Evolutionary conservation across 2,888 invertebrate species (phyloP).

Genomic region (Aplocera efformata): DNA sequence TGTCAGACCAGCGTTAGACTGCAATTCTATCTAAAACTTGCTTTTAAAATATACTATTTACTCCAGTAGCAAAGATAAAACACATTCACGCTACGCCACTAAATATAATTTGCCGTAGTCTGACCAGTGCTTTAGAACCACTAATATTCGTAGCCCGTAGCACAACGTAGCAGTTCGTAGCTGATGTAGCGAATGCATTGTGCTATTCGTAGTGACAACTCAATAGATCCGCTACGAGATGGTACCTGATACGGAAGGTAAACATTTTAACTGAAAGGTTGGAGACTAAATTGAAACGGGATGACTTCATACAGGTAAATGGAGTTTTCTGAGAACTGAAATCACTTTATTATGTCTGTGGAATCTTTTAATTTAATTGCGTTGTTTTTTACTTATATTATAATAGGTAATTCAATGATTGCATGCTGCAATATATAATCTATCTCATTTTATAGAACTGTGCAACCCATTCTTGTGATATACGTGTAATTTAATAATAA

Average conservation of each 20-base stretch:
- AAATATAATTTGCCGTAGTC: too few relatives aligned
- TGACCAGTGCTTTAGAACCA: background rate
- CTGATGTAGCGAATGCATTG: constrained; percentile 30
- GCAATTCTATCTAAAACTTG: too few relatives aligned
- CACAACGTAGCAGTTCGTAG: constrained; percentile 16
- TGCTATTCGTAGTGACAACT: constrained; percentile 22
- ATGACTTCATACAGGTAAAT: background rate
- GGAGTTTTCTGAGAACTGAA: background rate
- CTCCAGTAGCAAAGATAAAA: too few relatives aligned
- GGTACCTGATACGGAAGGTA: constrained; percentile 14
- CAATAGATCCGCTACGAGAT: constrained; percentile 18
- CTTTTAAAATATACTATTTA: too few relatives aligned
- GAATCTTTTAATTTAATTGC: background rate
- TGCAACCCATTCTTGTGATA: too few relatives aligned
- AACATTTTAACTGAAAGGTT: constrained; percentile 19
- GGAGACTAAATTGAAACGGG: constrained; percentile 20
- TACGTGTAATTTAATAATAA: too few relatives aligned
- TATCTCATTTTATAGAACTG: too few relatives aligned
- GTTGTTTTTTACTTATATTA: too few relatives aligned
- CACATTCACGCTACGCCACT: too few relatives aligned
- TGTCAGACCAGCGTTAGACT: too few relatives aligned
- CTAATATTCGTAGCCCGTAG: constrained; percentile 17
- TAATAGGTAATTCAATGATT: too few relatives aligned
- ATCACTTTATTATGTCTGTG: background rate
- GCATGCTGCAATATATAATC: too few relatives aligned